Conservation (phyloP, 2,113 vertebrate species). For the Recurvirostra avosetta region DNA sequence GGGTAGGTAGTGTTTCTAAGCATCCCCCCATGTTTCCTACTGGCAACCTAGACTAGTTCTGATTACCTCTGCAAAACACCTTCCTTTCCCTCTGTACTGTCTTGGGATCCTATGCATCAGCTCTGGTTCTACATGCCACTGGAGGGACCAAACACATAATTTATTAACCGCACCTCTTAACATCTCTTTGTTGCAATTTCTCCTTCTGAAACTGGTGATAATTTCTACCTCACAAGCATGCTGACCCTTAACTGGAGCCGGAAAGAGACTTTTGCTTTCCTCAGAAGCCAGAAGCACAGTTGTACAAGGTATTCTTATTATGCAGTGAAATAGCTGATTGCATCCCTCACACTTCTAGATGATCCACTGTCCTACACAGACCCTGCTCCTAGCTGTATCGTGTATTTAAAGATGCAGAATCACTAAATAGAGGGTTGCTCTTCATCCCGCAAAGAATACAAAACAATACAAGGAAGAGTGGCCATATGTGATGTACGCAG, state of each 20-base stretch:
- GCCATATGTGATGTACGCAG: not conserved
- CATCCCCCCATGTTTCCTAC: not conserved
- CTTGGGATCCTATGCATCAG: not conserved
- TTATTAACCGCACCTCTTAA: not conserved
- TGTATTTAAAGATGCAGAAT: not conserved
- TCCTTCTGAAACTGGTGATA: not conserved
- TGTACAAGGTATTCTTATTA: not conserved
- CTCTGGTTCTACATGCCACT: not conserved
- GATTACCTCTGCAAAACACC: not conserved
- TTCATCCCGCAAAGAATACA: not conserved
- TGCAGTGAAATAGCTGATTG: not conserved
- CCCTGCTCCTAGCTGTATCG: not conserved
- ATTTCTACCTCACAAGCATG: not conserved
- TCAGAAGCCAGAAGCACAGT: not conserved
- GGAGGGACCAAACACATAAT: not conserved
- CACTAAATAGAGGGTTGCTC: not conserved
- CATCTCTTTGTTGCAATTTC: not conserved
- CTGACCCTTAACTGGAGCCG: not conserved
- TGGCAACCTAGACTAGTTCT: not conserved
- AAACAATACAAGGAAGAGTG: not conserved
- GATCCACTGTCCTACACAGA: not conserved
- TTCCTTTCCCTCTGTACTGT: not conserved
- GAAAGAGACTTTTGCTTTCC: not conserved
- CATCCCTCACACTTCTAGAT: not conserved
- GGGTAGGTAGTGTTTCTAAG: not conserved